Evolutionary conservation across 37 sponge, comb jelly and placozoan genomes (phyloP), one percentile per base, ranked within the genome.

Genomic region (Spongia lamella): DNA sequence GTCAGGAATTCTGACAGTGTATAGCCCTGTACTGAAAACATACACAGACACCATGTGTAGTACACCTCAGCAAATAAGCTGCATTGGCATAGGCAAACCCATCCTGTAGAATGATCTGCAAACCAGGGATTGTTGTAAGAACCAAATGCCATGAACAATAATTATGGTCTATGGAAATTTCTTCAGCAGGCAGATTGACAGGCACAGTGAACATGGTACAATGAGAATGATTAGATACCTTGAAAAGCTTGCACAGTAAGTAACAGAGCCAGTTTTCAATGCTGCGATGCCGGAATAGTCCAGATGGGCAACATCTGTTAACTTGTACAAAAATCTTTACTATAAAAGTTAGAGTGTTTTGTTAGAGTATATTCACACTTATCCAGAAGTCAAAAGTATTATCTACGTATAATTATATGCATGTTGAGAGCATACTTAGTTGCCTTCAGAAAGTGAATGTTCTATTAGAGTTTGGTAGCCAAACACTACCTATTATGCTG

Each of bases 241-340:
- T 0, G 82, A 47, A 30, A 72, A 33, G 21, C 77, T 27, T 1
- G 71, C 47, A 54, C 99, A 98, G 80, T 89, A 98, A 19, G 94
- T 66, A 65, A 79, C 68, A 15, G 93, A 95, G 9, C 93, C 90
- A n/a, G 93, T 81, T 20, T 95, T 89, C 1, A 98, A 89, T 22
- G 92, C 51, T 3, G 96, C 85, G 31, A 98, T 95, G 11, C 99
- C 99, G 5, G 86, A 77, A 84, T 98, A 98, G 70, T 98, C 99
- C 27, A 98, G 39, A 14, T 81, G 62, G n/a, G n/a, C n/a, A n/a
- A n/a, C n/a, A n/a, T n/a, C n/a, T n/a, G n/a, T n/a, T n/a, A n/a
- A n/a, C n/a, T n/a, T n/a, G n/a, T n/a, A n/a, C n/a, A n/a, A n/a
- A n/a, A n/a, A n/a, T n/a, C n/a, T n/a, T n/a, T n/a, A n/a, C n/a